Evolutionary conservation across 2,888 invertebrate species (phyloP).

Genomic region (Bedellia somnulentella): DNA sequence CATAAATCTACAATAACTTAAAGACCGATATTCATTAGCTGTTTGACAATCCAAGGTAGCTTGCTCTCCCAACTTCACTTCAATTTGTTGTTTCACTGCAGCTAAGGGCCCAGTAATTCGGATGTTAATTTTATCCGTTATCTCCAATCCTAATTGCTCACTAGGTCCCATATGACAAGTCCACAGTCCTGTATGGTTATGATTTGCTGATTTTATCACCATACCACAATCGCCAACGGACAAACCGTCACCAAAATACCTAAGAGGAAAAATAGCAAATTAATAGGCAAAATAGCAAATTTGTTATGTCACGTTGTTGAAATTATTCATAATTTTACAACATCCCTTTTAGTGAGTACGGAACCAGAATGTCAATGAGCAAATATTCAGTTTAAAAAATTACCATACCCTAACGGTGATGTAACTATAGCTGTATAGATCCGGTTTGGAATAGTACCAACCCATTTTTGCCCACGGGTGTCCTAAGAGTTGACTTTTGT

Average conservation of each 20-base stretch:
- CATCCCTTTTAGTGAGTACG: too few relatives aligned
- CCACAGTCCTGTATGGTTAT: constrained; percentile 39
- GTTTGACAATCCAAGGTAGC: constrained; percentile 39
- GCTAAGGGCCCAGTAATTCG: constrained; percentile 45
- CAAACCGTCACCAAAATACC: constrained; percentile 42
- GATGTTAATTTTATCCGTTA: constrained; percentile 26
- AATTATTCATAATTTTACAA: too few relatives aligned
- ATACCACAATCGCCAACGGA: constrained; percentile 46
- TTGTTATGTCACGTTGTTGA: too few relatives aligned
- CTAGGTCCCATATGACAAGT: constrained; percentile 48
- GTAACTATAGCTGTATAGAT: too few relatives aligned
- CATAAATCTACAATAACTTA: constrained; percentile 51
- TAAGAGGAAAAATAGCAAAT: constrained; percentile 15
- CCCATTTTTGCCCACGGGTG: too few relatives aligned
- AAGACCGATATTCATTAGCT: constrained; percentile 30
- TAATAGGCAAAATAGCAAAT: too few relatives aligned
- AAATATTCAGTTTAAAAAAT: too few relatives aligned
- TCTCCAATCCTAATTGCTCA: constrained; percentile 28
- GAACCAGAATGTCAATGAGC: too few relatives aligned
- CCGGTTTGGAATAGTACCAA: too few relatives aligned
- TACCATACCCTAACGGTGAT: too few relatives aligned
- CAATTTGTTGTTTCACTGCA: constrained; percentile 22
- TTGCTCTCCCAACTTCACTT: constrained; percentile 16
- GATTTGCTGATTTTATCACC: constrained; percentile 25
- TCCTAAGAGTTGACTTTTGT: too few relatives aligned